Evolutionary conservation across 2,888 invertebrate genomes (phyloP).

Genomic region (Melanostoma scalare): DNA sequence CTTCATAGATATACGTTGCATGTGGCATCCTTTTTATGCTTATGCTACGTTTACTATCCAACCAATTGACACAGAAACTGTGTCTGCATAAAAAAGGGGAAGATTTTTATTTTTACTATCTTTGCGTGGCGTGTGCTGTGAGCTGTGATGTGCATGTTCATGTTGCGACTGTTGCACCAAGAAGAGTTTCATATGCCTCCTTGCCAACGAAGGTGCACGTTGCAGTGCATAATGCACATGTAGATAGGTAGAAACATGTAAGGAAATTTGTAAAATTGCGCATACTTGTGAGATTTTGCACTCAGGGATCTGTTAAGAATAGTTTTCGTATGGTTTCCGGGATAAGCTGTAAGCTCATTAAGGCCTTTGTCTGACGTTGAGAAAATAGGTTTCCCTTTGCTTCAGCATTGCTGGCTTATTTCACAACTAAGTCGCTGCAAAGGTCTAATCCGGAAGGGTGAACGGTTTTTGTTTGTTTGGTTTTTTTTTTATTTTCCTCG

Average conservation of each 20-base stretch:
- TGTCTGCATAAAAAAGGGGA: slow-evolving; percentile 15
- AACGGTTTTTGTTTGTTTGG: slow-evolving; percentile 16
- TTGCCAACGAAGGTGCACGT: slow-evolving; percentile 30
- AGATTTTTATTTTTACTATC: slow-evolving; percentile 40
- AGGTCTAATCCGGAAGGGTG: slow-evolving; percentile 12
- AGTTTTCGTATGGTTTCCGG: slow-evolving; percentile 65
- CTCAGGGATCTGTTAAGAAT: slow-evolving; percentile 42
- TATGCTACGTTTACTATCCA: slow-evolving; percentile 50
- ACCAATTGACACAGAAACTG: slow-evolving; percentile 57
- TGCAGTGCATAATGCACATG: slow-evolving; percentile 1
- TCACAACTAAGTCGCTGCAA: slow-evolving; percentile 18
- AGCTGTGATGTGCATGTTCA: slow-evolving; percentile 18
- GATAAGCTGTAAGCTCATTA: slow-evolving; percentile 70
- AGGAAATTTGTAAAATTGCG: slow-evolving; percentile 60
- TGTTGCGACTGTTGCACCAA: slow-evolving; percentile 15
- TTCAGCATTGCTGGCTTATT: slow-evolving; percentile 19
- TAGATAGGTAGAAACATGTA: slow-evolving; percentile 5
- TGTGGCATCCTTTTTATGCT: slow-evolving; percentile 34
- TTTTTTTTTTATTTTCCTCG: slow-evolving; percentile 1
- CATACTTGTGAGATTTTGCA: slow-evolving; percentile 63
- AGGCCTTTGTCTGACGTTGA: slow-evolving; percentile 28
- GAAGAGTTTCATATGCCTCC: slow-evolving; percentile 24
- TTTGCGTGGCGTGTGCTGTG: slow-evolving; percentile 31
- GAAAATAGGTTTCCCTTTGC: slow-evolving; percentile 13
- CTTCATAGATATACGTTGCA: slow-evolving; percentile 3